Percentiles rank a stretch among this genome's conserved stretches.
Conservation (phyloP, 2,888 invertebrate genomes). For the Onchidella celtica region DNA sequence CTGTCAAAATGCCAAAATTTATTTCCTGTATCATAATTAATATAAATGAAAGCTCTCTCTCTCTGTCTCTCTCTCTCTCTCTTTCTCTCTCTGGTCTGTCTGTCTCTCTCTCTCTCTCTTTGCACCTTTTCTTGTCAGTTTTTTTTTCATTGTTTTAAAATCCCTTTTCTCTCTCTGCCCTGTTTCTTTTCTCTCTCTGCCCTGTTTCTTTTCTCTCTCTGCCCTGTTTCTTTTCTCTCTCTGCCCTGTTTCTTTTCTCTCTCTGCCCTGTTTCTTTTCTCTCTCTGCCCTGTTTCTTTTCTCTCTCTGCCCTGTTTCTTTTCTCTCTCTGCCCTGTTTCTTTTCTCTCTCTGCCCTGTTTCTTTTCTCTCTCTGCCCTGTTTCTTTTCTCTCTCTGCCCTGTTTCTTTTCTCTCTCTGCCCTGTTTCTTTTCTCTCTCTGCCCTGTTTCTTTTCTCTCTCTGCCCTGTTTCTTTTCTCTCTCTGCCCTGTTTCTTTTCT, state of each 20-base stretch:
- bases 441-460: not conserved
- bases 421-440: not conserved
- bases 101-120: not conserved
- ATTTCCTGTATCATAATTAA: too few relatives aligned
- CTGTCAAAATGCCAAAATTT: too few relatives aligned
- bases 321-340: not conserved
- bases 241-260: not conserved
- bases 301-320: not conserved
- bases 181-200: not conserved
- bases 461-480: not conserved
- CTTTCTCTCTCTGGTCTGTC: too few relatives aligned
- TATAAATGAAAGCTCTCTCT: not conserved
- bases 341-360: not conserved
- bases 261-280: not conserved
- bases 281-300: not conserved
- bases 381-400: not conserved
- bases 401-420: not conserved
- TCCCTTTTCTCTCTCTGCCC: too few relatives aligned
- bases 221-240: not conserved
- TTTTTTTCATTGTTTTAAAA: too few relatives aligned
- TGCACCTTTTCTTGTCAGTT: not conserved
- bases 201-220: not conserved
- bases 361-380: not conserved
- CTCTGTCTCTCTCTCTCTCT: slow-evolving; percentile 1
- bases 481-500: not conserved